Evolutionary conservation across 2,113 vertebrate species (phyloP).

Genomic region (Nyctereutes procyonoides): DNA sequence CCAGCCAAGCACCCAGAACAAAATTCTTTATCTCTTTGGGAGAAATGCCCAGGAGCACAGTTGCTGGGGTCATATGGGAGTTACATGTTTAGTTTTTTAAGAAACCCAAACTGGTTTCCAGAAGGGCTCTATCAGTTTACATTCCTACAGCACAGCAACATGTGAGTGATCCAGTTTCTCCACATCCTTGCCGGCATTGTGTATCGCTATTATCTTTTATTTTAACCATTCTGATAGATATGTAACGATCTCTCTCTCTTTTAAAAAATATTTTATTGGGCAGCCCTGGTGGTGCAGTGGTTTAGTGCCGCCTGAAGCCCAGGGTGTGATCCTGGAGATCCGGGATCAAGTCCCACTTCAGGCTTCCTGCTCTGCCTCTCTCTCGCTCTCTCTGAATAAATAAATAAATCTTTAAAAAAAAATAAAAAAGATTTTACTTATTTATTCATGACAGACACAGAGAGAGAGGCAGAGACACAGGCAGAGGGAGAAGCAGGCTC

Average conservation of each 20-base stretch:
- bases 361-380: too few species aligned
- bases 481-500: too few species aligned
- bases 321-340: too few species aligned
- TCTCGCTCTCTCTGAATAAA: too few species aligned
- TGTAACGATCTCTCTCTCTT: neutral
- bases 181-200: neutral
- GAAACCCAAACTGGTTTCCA: neutral
- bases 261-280: too few species aligned
- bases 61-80: neutral
- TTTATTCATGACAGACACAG: too few species aligned
- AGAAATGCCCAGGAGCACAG: neutral
- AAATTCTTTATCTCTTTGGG: neutral
- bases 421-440: too few species aligned
- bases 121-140: neutral
- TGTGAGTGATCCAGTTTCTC: neutral
- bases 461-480: too few species aligned
- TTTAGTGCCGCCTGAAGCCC: too few species aligned
- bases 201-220: neutral
- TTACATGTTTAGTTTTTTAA: neutral
- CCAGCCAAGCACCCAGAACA: neutral
- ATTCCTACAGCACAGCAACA: neutral
- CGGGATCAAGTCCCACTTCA: too few species aligned
- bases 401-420: too few species aligned
- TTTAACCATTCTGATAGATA: neutral
- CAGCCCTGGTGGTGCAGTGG: too few species aligned